Base-by-base conservation (phyloP, 1,140 invertebrate species). In the Platyscapa corneri region DNA sequence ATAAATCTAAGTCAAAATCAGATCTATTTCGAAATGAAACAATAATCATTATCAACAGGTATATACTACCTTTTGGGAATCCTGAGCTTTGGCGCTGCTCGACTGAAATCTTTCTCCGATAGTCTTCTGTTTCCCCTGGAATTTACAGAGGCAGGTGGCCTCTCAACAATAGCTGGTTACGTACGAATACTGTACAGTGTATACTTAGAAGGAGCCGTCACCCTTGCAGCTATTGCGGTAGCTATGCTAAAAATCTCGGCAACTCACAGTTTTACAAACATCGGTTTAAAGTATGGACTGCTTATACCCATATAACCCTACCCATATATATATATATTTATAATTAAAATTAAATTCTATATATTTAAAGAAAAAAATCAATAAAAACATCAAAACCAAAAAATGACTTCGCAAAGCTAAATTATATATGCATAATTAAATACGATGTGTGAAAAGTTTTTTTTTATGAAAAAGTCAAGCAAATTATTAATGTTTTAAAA, bases 131-230 rank as follows among this genome's bases (percentile, higher is more conserved):
- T 96, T 89, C 95, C 95, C 3, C 88, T 96, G 84, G 95, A 96
- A 88, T 96, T 96, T 86, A 96, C 95, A 7, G 95, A 95, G 3
- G 95, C 94, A 6, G 95, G 96, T 64, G 95, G 95, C 49, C 94
- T 96, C 14, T 95, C 95, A 34, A 94, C 92, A 14, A 95, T 95
- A 60, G 91, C 94, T 78, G 94, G 94, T 30, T 90, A 94, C 74
- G 92, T 96, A 14, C 92, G 95, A 67, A 93, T 96, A n/a, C 89
- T 95, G 6, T 96, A 96, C 88, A 95, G 94, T 1, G 87, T 96
- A 6, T 96, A 96, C 89, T 92, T 96, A 34, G 96, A 96, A 91
- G 93, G 95, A 32, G 95, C 95, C 3, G 95, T 96, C 82, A 94
- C 94, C 18, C 91, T 96, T 34, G 94, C 95, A 0, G 94, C 95